phyloP scores from a whole-genome alignment of 30 jellyfish, hydroid and myxozoan species.

The Clytia hemisphaerica region DNA sequence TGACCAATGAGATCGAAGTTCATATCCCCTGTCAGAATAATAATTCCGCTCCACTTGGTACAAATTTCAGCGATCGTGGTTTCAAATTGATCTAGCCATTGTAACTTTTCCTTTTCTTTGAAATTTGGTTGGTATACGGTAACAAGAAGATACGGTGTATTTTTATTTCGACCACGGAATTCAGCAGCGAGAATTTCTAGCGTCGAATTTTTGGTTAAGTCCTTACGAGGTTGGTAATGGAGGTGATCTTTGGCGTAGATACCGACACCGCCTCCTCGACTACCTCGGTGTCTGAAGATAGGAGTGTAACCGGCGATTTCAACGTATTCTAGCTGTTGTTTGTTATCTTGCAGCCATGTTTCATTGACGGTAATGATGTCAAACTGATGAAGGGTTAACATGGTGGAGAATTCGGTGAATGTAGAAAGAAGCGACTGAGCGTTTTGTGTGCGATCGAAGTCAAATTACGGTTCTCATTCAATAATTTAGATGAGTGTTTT shows the following conservation, averaged over 20 bases:
- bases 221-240: too few relatives aligned
- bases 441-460: too few relatives aligned
- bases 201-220: conserved; percentile 39
- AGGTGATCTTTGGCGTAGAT: conserved; percentile 39
- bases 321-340: conserved; percentile 34
- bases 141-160: conserved; percentile 50
- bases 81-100: conserved; percentile 5
- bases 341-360: too few relatives aligned
- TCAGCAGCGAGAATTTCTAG: conserved; percentile 45
- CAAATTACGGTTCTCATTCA: conserved; percentile 46
- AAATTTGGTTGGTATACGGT: conserved; percentile 37
- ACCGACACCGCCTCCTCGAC: conserved; percentile 55
- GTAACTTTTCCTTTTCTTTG: background rate
- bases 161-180: conserved; percentile 54
- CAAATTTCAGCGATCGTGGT: background rate
- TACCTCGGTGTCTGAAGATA: conserved; percentile 36
- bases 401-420: too few relatives aligned
- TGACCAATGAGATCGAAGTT: conserved; percentile 27
- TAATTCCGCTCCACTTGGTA: background rate
- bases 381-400: too few relatives aligned
- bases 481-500: too few relatives aligned
- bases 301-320: conserved; percentile 46
- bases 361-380: conserved; percentile 48
- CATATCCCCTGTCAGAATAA: conserved; percentile 49
- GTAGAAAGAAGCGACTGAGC: too few relatives aligned